Evolutionary conservation across 2,797 vertebrate genomes (phyloP).

Genomic region (Rhabdophis nuchalis): DNA sequence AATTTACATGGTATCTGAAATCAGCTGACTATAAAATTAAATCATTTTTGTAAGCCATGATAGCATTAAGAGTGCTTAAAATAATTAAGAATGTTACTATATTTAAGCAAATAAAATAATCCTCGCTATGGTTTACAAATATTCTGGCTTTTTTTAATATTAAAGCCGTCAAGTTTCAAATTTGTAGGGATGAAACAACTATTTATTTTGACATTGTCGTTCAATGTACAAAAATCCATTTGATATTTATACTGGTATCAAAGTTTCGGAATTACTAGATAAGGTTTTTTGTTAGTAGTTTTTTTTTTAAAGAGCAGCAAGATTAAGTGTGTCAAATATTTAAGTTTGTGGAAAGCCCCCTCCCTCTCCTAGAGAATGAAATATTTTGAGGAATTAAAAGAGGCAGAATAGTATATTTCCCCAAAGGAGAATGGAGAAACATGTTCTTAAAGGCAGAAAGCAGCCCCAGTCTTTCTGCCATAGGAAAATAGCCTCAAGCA

Average conservation of each 20-base stretch:
- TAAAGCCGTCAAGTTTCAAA: slow-evolving; percentile 48
- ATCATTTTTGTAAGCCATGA: neutral
- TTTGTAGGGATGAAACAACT: neutral
- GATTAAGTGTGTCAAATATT: neutral
- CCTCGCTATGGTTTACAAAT: slow-evolving; percentile 56
- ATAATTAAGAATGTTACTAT: slow-evolving; percentile 11
- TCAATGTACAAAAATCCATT: slow-evolving; percentile 13
- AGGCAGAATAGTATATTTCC: no score
- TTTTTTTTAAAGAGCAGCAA: slow-evolving; percentile 4
- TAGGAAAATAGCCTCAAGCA: no score
- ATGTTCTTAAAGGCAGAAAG: no score
- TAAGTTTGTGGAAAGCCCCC: neutral
- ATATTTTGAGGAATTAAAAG: no score
- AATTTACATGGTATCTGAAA: neutral
- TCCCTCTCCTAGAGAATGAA: no score
- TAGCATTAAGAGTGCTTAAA: no score
- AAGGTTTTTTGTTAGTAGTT: slow-evolving; percentile 18
- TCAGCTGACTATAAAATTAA: neutral
- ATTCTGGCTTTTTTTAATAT: slow-evolving; percentile 59
- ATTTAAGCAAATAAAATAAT: slow-evolving; percentile 62
- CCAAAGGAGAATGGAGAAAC: no score
- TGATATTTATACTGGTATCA: neutral
- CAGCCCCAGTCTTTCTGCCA: no score
- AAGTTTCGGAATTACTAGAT: slow-evolving; percentile 32
- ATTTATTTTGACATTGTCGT: slow-evolving; percentile 16